A percentile compares a stretch with the other conserved stretches of the same genome.
These are phyloP conservation scores for Amyelois transitella DNA, from an alignment of 1,140 invertebrate species.

Conservation along the genomic window DNA sequence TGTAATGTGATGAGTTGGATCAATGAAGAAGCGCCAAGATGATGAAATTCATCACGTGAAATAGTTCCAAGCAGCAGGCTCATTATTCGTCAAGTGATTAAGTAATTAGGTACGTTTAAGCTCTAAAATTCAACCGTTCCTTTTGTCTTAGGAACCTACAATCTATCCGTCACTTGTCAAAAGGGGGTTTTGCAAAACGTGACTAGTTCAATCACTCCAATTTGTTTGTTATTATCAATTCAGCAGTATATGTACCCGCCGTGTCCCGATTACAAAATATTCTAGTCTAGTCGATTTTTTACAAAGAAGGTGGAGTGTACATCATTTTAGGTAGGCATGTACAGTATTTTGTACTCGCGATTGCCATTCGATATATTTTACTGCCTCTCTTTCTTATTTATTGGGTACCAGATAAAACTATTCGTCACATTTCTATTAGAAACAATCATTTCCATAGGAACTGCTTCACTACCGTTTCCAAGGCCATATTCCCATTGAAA, in stretches of 20 bases:
- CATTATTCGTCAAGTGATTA: not conserved
- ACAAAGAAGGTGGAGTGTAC: too few relatives aligned
- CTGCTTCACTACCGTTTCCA: too few relatives aligned
- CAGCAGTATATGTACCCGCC: constrained; percentile 24
- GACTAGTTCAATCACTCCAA: constrained; percentile 29
- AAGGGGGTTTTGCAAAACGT: constrained; percentile 27
- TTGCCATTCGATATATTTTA: too few relatives aligned
- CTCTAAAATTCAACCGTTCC: not conserved
- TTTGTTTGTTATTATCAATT: constrained; percentile 38
- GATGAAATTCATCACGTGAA: not conserved
- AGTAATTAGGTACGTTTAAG: not conserved
- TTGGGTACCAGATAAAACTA: too few relatives aligned
- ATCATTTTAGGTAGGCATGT: too few relatives aligned
- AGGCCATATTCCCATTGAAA: too few relatives aligned
- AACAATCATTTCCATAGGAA: too few relatives aligned
- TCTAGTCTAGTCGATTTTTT: too few relatives aligned
- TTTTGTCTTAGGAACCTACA: constrained; percentile 5
- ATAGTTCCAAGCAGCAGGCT: not conserved
- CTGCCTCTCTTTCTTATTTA: too few relatives aligned
- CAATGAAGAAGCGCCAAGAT: not conserved
- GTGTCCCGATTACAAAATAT: constrained; percentile 16
- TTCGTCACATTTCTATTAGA: too few relatives aligned
- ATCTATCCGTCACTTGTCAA: constrained; percentile 23
- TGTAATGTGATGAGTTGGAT: not conserved
- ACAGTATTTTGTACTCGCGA: too few relatives aligned